These are phyloP conservation scores for Battus philenor DNA, from an alignment of 1,140 invertebrate genomes.

Conservation along the genomic window DNA sequence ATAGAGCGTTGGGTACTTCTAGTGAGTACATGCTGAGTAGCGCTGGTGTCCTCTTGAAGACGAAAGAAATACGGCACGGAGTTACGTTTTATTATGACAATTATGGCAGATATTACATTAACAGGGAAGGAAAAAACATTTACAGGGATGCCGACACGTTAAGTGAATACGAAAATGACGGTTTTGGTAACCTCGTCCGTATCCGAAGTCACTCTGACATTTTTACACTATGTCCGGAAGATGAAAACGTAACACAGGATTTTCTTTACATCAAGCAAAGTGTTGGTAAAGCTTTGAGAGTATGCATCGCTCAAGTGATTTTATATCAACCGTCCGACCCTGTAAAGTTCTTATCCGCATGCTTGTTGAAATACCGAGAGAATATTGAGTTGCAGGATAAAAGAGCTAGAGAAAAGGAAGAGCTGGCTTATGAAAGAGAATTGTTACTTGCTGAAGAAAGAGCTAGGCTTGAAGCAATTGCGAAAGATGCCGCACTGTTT, in stretches of 20 bases:
- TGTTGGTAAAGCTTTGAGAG: constrained; percentile 53
- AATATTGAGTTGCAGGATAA: constrained; percentile 60
- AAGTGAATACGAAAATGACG: constrained; percentile 69
- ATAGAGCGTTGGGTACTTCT: constrained; percentile 53
- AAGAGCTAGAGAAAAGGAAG: constrained; percentile 44
- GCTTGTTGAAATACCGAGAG: constrained; percentile 54
- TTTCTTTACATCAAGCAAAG: constrained; percentile 56
- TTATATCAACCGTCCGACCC: constrained; percentile 58
- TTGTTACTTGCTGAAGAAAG: constrained; percentile 48
- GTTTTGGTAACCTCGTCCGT: constrained; percentile 62
- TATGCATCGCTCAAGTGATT: constrained; percentile 56
- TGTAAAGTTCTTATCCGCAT: constrained; percentile 49
- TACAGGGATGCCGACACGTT: constrained; percentile 52
- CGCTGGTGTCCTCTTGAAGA: constrained; percentile 50
- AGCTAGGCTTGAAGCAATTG: constrained; percentile 43
- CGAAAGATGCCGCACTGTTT: constrained; percentile 37
- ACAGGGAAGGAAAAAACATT: constrained; percentile 55
- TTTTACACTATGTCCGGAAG: constrained; percentile 53
- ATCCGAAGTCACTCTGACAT: constrained; percentile 56
- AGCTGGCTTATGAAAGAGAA: constrained; percentile 48
- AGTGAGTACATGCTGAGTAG: constrained; percentile 68
- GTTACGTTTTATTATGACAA: constrained; percentile 56
- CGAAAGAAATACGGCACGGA: constrained; percentile 54
- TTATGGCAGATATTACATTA: constrained; percentile 60
- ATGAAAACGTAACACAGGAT: constrained; percentile 57